A percentile compares a stretch with the other conserved stretches of the same genome.
phyloP scores from a whole-genome alignment of 2,797 vertebrate species.

The Eulemur rubriventer region DNA sequence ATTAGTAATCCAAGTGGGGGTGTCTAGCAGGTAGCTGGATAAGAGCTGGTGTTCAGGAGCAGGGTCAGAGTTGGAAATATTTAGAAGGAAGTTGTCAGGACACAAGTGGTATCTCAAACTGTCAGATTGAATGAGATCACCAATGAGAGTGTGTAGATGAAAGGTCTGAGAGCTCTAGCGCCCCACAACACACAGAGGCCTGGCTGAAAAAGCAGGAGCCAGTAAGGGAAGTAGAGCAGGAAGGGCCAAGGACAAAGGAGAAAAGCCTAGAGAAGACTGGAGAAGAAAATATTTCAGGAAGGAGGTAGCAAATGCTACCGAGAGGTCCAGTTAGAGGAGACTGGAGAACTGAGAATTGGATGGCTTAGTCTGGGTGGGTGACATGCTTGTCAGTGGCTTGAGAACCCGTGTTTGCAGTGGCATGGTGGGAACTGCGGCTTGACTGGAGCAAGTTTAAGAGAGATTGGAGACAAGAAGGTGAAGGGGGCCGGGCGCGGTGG shows the following conservation, averaged over 20 bases:
- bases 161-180: background rate
- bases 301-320: background rate
- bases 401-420: background rate
- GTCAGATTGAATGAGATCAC: background rate
- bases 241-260: background rate
- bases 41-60: background rate
- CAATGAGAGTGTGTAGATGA: background rate
- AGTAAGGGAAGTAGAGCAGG: background rate
- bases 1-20: background rate
- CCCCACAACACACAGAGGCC: background rate
- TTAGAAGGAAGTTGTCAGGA: background rate
- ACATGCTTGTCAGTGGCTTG: background rate
- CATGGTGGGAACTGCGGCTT: background rate
- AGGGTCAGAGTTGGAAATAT: background rate
- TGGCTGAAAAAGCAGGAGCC: background rate
- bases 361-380: background rate
- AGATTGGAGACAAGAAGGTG: background rate
- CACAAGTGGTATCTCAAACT: background rate
- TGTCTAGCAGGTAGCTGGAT: background rate
- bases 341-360: background rate
- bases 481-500: background rate
- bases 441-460: background rate
- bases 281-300: background rate
- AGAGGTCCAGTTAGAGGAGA: background rate
- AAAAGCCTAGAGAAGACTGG: background rate